Evolutionary conservation across 2,113 vertebrate species (phyloP), one percentile per base, ranked within the genome.

Genomic region (Hymenochirus boettgeri): DNA sequence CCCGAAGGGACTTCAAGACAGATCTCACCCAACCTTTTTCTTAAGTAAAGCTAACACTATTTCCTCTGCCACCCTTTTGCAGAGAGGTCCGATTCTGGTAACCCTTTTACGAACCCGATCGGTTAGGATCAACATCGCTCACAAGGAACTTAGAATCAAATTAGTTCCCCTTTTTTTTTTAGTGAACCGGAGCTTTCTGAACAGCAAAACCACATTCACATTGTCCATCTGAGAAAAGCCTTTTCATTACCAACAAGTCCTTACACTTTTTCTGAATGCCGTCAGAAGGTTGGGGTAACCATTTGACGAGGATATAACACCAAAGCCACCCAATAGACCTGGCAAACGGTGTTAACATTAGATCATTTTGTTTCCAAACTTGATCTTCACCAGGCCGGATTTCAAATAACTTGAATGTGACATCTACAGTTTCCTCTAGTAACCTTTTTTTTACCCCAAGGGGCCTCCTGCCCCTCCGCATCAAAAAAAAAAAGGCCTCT

Each of bases 261-360:
- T 71, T 19, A 75, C 17, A 18, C 67, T 29, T 47, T 70, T 18
- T 71, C 75, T 39, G 70, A 80, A 21, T 3, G 72, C 9, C 72
- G 74, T 72, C 77, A 84, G 10, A 86, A 83, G 81, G 89, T 82
- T 39, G 97, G 96, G 96, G 93, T 98, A 72, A 99, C n/a, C 92
- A 0, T 90, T 90, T 42, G 89, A 90, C 0, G 86, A 88, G 0
- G 77, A 86, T 0, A 66, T 70, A 83, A 12, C 19, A 2, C 4
- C 0, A 39, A 17, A 81, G 70, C 67, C 74, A 75, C 2, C 76
- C 76, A 80, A 57, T 74, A 60, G 77, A 5, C 65, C 71, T 10
- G 59, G 26, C 1, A n/a, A 75, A 71, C 9, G 59, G 74, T 57
- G 62, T n/a, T 66, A 13, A 72, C 75, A 69, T 72, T 83, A 3